Conservation (phyloP, 2,888 invertebrate species). For the Sepioteuthis lessoniana region DNA sequence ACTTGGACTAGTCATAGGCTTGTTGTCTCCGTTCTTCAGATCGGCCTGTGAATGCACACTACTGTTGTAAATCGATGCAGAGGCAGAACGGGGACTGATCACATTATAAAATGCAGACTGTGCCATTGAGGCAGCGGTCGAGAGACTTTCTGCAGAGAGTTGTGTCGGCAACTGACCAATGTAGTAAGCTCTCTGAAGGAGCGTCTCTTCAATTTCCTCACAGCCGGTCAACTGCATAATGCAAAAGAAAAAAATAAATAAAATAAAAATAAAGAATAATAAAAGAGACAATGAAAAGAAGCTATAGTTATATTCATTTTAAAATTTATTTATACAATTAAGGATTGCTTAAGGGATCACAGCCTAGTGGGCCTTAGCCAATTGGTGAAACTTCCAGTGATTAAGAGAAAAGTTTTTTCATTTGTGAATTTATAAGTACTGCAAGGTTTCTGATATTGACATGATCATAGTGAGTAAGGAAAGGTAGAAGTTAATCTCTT, state of each 20-base stretch:
- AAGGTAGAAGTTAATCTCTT: too few relatives aligned
- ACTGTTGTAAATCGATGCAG: background rate
- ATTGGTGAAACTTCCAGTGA: too few relatives aligned
- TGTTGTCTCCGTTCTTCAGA: slow-evolving; percentile 37
- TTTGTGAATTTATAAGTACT: too few relatives aligned
- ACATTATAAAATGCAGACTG: slow-evolving; percentile 48
- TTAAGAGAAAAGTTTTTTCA: too few relatives aligned
- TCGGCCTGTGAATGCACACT: slow-evolving; percentile 43
- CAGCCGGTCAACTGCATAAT: slow-evolving; percentile 46
- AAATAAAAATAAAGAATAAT: background rate
- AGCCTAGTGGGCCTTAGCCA: too few relatives aligned
- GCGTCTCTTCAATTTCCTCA: slow-evolving; percentile 44
- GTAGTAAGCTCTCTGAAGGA: slow-evolving; percentile 47
- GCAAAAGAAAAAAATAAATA: background rate
- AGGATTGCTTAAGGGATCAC: too few relatives aligned
- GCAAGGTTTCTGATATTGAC: too few relatives aligned
- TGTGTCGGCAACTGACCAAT: slow-evolving; percentile 40
- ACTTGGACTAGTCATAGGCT: slow-evolving; percentile 42
- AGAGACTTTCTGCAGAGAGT: slow-evolving; percentile 8
- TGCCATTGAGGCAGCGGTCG: slow-evolving; percentile 37
- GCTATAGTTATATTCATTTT: too few relatives aligned
- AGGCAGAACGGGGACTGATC: slow-evolving; percentile 36
- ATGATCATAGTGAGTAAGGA: too few relatives aligned
- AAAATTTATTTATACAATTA: too few relatives aligned
- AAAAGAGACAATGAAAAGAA: background rate